These are phyloP conservation scores for Psylliodes chrysocephalus DNA, from an alignment of 2,888 invertebrate species.

Conservation along the genomic window DNA sequence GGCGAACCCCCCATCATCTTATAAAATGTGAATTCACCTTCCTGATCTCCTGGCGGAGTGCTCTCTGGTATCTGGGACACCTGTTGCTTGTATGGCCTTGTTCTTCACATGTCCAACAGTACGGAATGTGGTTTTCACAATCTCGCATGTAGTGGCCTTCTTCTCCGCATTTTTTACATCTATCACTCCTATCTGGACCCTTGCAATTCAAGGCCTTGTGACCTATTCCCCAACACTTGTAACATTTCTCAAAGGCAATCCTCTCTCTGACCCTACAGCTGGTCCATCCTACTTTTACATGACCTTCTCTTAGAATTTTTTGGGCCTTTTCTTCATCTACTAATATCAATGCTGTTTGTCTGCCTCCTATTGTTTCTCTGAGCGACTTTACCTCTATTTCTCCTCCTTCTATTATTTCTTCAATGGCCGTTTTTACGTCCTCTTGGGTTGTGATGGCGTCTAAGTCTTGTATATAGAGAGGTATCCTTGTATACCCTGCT, in stretches of 20 bases:
- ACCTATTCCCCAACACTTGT: not conserved
- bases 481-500: not conserved
- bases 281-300: not conserved
- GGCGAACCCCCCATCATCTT: too few species aligned
- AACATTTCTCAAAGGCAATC: not conserved
- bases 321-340: not conserved
- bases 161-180: not conserved
- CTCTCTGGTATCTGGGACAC: too few species aligned
- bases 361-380: not conserved
- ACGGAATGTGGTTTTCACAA: not conserved
- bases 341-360: slow-evolving; percentile 5
- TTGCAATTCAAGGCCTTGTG: not conserved
- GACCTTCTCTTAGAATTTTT: not conserved
- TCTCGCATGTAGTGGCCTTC: not conserved
- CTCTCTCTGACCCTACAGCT: not conserved
- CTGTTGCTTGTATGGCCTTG: too few species aligned
- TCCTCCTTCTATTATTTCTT: not conserved
- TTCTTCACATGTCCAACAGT: not conserved
- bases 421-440: not conserved
- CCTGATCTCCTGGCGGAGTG: too few species aligned
- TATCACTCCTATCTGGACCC: not conserved
- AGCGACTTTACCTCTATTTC: not conserved
- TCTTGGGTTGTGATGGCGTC: not conserved
- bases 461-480: not conserved
- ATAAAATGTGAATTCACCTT: too few species aligned